phyloP scores from a whole-genome alignment of 2,797 vertebrate genomes.

The Tachyglossus aculeatus region DNA sequence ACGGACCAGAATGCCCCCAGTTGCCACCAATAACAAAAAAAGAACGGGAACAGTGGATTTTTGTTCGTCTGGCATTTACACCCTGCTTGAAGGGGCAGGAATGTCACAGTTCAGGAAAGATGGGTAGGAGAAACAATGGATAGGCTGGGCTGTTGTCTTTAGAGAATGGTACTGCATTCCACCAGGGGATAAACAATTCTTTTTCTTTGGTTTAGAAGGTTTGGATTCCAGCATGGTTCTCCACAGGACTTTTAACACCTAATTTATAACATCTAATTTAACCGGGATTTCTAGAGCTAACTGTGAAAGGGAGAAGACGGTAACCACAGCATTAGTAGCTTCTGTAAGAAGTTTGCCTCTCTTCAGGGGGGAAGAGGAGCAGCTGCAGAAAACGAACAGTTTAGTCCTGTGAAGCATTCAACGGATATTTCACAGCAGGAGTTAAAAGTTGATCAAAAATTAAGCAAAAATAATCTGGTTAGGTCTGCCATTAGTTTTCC shows the following conservation, averaged over 20 bases:
- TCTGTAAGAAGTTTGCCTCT: not conserved
- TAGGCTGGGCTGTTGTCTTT: not conserved
- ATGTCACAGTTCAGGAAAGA: not conserved
- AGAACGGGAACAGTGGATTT: not conserved
- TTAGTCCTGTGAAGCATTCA: rapidly evolving
- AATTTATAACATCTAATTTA: not conserved
- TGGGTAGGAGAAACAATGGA: not conserved
- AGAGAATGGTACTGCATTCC: not conserved
- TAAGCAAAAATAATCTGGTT: not conserved
- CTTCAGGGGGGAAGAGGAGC: not conserved
- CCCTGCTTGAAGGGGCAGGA: not conserved
- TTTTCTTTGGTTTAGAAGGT: not conserved
- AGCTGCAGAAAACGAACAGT: not conserved
- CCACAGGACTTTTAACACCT: not conserved
- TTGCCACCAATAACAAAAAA: not conserved
- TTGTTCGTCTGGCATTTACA: not conserved
- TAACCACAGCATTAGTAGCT: not conserved
- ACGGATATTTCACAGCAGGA: not conserved
- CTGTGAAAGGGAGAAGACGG: not conserved
- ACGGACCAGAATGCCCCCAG: not conserved
- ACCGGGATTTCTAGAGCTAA: not conserved
- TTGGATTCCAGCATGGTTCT: not conserved
- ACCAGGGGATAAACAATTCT: not conserved
- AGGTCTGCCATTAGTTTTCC: not conserved
- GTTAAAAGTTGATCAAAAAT: not conserved